Percentiles rank a stretch among this genome's conserved stretches.
Evolutionary conservation across 2,797 vertebrate species (phyloP).

Genomic region (Nannoperca australis): DNA sequence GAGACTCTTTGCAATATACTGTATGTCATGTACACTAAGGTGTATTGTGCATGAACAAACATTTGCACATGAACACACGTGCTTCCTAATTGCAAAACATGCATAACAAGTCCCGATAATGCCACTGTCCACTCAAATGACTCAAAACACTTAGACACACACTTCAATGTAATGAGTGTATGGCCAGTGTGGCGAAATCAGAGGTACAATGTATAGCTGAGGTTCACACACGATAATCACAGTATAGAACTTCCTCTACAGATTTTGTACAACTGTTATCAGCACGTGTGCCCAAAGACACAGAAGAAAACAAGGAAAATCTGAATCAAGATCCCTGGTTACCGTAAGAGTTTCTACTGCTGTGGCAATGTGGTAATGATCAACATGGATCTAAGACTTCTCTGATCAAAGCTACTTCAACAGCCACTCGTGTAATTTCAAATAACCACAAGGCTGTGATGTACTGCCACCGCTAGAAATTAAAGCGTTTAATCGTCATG

Average conservation of each 20-base stretch:
- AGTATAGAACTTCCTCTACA: not conserved
- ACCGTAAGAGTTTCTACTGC: conserved; percentile 8
- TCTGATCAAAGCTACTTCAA: conserved; percentile 39
- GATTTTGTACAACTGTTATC: not conserved
- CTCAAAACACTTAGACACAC: no score
- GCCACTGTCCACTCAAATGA: not conserved
- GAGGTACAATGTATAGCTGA: not conserved
- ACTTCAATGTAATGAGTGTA: not conserved
- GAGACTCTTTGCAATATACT: not conserved
- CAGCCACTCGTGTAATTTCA: conserved; percentile 31
- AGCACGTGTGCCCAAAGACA: not conserved
- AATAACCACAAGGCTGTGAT: conserved; percentile 34
- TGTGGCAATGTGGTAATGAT: conserved; percentile 47
- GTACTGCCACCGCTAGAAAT: conserved; percentile 11
- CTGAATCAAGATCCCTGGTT: not conserved
- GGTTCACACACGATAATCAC: not conserved
- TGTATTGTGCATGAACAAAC: not conserved
- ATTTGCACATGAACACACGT: not conserved
- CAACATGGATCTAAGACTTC: conserved; percentile 26
- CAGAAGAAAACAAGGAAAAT: conserved; percentile 8
- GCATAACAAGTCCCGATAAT: not conserved
- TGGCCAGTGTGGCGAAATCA: not conserved
- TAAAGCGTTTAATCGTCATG: conserved; percentile 16
- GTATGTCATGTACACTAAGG: not conserved
- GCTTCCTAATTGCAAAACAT: not conserved